phyloP scores from a whole-genome alignment of 2,797 vertebrate species.

The Zenarchopterus dispar region DNA sequence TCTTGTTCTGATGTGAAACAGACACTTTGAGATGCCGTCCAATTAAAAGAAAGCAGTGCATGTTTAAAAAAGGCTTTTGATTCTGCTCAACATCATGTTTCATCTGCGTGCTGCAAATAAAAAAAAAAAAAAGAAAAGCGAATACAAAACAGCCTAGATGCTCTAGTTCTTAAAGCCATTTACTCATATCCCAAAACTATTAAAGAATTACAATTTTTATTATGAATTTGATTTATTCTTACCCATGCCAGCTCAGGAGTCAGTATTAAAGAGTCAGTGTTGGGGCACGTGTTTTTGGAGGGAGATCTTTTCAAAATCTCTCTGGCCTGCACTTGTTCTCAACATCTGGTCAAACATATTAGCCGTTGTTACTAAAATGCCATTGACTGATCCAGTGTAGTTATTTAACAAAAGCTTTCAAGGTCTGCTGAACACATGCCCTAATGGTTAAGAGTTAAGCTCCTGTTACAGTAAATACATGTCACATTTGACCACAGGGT shows the following conservation, averaged over 20 bases:
- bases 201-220: too few species aligned
- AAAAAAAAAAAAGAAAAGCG: too few species aligned
- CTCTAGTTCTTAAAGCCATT: too few species aligned
- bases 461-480: constrained; percentile 65
- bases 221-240: too few species aligned
- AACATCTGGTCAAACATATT: constrained; percentile 60
- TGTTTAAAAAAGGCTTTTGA: not conserved
- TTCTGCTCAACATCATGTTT: too few species aligned
- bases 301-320: constrained; percentile 36
- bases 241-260: constrained; percentile 9
- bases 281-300: constrained; percentile 1
- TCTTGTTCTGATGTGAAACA: not conserved
- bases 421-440: constrained; percentile 43
- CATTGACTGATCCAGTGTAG: constrained; percentile 42
- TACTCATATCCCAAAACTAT: too few species aligned
- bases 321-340: constrained; percentile 22
- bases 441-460: constrained; percentile 46
- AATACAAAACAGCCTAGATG: too few species aligned
- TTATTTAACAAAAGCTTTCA: constrained; percentile 58
- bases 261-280: constrained; percentile 22
- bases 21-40: not conserved
- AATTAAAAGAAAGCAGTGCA: not conserved
- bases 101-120: too few species aligned
- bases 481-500: constrained; percentile 53
- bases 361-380: constrained; percentile 18